phyloP scores from a whole-genome alignment of 2,797 vertebrate genomes.

The Malacoraja senta region DNA sequence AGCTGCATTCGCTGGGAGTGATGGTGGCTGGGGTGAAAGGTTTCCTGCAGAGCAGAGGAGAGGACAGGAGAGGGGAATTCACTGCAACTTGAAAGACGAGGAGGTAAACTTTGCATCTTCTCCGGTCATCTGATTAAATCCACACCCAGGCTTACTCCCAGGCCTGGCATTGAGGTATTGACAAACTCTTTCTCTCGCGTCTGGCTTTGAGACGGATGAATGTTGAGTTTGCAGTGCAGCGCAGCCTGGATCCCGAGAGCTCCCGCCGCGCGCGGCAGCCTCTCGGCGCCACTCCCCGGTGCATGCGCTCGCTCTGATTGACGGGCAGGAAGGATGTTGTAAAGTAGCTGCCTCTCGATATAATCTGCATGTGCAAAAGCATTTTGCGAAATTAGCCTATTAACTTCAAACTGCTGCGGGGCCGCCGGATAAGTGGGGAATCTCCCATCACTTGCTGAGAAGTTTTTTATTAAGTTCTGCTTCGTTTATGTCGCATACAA shows the following conservation, averaged over 20 bases:
- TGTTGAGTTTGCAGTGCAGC: background rate
- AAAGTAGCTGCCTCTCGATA: background rate
- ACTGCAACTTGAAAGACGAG: background rate
- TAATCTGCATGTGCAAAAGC: background rate
- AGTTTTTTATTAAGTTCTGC: background rate
- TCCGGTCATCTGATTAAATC: background rate
- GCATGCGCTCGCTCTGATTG: background rate
- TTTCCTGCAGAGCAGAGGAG: background rate
- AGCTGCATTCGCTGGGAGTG: background rate
- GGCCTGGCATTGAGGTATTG: background rate
- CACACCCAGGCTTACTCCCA: conserved; percentile 4
- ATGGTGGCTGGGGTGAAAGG: background rate
- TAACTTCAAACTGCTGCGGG: background rate
- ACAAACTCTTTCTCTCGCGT: background rate
- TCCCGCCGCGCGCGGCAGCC: background rate
- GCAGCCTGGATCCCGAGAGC: too few species aligned
- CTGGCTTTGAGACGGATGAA: background rate
- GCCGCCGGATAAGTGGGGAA: too few species aligned
- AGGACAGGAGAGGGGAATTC: background rate
- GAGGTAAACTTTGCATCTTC: background rate
- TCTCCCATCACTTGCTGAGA: background rate
- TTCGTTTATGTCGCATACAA: background rate
- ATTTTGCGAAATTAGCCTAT: background rate
- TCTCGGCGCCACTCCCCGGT: background rate
- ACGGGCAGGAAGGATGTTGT: background rate